Evolutionary conservation across 2,888 invertebrate species (phyloP).

Genomic region (Nomada lathburiana): DNA sequence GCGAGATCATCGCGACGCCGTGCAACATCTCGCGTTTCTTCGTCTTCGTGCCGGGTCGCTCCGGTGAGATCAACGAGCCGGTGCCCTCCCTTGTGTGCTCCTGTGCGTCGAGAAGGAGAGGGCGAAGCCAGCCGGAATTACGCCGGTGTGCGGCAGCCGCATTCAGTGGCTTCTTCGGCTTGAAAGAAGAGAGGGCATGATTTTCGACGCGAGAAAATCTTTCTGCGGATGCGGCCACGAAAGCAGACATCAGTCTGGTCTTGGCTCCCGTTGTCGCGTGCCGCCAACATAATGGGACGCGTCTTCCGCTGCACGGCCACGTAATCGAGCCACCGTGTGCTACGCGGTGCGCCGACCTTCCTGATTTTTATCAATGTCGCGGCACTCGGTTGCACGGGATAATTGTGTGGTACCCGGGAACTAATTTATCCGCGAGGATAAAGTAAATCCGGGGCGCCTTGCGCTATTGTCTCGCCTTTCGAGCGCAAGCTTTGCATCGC

Average conservation of each 20-base stretch:
- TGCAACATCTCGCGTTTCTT: constrained; percentile 46
- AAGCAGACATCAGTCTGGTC: constrained; percentile 40
- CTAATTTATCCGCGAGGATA: no score
- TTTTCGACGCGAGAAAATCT: constrained; percentile 72
- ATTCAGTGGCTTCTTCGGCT: constrained; percentile 70
- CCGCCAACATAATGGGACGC: constrained; percentile 69
- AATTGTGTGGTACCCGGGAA: no score
- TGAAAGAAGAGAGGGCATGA: constrained; percentile 71
- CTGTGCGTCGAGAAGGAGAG: constrained; percentile 37
- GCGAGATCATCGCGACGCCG: constrained; percentile 54
- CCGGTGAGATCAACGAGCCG: constrained; percentile 61
- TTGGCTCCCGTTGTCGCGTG: constrained; percentile 52
- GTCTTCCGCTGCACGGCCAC: constrained; percentile 9
- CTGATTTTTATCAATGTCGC: constrained; percentile 1
- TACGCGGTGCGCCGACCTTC: background rate
- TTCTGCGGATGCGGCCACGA: constrained; percentile 42
- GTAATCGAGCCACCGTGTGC: constrained; percentile 17
- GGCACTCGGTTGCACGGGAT: background rate
- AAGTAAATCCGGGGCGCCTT: no score
- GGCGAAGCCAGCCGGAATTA: constrained; percentile 60
- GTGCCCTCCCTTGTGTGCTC: constrained; percentile 39
- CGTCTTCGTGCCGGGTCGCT: constrained; percentile 30
- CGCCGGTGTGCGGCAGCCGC: constrained; percentile 45
- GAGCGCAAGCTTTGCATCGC: no score
- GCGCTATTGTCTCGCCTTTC: no score